These are phyloP conservation scores for Oophaga sylvatica DNA, from an alignment of 2,797 vertebrate genomes.

Conservation along the genomic window DNA sequence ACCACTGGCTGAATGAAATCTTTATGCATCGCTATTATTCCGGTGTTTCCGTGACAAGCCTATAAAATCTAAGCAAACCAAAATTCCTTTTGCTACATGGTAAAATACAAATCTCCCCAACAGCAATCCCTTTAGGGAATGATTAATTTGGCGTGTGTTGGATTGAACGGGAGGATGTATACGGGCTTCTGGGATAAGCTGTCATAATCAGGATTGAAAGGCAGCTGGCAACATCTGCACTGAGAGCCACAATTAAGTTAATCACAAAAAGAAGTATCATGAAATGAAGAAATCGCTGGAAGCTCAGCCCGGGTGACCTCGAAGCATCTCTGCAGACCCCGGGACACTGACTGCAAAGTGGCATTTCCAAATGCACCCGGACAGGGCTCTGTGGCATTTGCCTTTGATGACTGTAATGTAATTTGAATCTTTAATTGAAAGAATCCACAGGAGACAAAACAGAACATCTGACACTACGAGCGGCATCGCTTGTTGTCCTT, in stretches of 20 bases:
- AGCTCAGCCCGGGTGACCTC: slow-evolving; percentile 29
- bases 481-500: slow-evolving; percentile 49
- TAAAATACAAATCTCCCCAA: slow-evolving; percentile 45
- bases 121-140: slow-evolving; percentile 55
- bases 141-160: slow-evolving; percentile 57
- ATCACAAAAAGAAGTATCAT: slow-evolving; percentile 56
- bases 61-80: slow-evolving; percentile 7
- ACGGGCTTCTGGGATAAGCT: slow-evolving; percentile 50
- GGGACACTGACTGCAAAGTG: slow-evolving; percentile 48
- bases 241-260: slow-evolving; percentile 56
- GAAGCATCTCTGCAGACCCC: slow-evolving; percentile 22
- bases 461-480: slow-evolving; percentile 56
- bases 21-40: neutral
- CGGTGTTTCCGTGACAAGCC: neutral
- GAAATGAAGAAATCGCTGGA: slow-evolving; percentile 57
- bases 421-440: slow-evolving; percentile 58
- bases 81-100: slow-evolving; percentile 28
- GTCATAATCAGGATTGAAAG: slow-evolving; percentile 58
- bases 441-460: slow-evolving; percentile 53
- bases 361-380: slow-evolving; percentile 31
- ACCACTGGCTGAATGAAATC: neutral
- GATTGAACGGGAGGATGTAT: slow-evolving; percentile 51
- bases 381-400: slow-evolving; percentile 22
- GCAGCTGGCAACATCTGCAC: slow-evolving; percentile 62
- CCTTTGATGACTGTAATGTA: slow-evolving; percentile 47